Percentiles rank a stretch among this genome's conserved stretches.
Evolutionary conservation across 2,113 vertebrate genomes (phyloP).

Genomic region (Scopus umbretta): DNA sequence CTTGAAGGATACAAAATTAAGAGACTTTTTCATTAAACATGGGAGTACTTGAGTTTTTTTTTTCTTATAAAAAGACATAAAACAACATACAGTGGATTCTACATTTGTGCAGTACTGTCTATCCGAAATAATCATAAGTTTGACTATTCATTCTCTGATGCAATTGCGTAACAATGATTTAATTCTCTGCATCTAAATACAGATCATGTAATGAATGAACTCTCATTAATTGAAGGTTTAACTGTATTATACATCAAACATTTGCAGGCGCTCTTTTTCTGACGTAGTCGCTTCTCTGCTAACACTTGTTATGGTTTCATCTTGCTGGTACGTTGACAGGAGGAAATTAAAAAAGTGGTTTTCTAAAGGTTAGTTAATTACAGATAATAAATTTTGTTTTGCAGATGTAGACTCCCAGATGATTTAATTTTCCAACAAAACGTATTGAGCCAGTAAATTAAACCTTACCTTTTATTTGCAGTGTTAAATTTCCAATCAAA

Average conservation of each 20-base stretch:
- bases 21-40: background rate
- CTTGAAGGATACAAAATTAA: background rate
- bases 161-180: background rate
- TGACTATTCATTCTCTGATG: background rate
- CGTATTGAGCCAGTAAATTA: slow-evolving; percentile 20
- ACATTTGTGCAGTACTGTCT: background rate
- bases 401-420: slow-evolving; percentile 18
- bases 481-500: slow-evolving; percentile 48
- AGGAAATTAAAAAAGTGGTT: slow-evolving; percentile 47
- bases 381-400: slow-evolving; percentile 57
- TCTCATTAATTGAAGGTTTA: background rate
- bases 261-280: background rate
- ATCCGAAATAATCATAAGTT: background rate
- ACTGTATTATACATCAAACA: background rate
- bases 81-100: background rate
- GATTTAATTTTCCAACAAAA: slow-evolving; percentile 43
- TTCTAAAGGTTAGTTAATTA: slow-evolving; percentile 62
- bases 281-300: background rate
- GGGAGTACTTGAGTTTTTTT: background rate
- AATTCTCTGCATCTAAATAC: background rate
- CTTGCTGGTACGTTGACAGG: background rate
- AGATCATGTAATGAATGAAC: background rate
- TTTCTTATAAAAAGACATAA: background rate
- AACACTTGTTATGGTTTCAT: slow-evolving; percentile 15
- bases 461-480: slow-evolving; percentile 38